A percentile compares a stretch with the other conserved stretches of the same genome.
phyloP scores from a whole-genome alignment of 2,888 invertebrate genomes.

The Tenodera sinensis region DNA sequence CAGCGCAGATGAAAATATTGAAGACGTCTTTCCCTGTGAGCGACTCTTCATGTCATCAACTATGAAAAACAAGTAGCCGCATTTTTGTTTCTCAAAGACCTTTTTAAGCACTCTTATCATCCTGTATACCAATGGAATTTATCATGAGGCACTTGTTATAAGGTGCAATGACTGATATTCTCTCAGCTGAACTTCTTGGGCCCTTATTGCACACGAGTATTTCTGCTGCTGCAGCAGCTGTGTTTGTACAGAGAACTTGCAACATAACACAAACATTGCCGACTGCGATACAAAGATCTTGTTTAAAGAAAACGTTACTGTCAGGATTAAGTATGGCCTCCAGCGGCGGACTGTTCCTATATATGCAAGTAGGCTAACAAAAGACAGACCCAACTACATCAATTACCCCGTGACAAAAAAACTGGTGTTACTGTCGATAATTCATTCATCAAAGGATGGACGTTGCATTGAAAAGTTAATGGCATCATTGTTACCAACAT shows the following conservation, averaged over 20 bases:
- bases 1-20: too few relatives aligned
- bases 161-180: too few relatives aligned
- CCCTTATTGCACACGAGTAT: background rate
- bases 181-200: background rate
- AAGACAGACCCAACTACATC: background rate
- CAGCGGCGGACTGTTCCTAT: background rate
- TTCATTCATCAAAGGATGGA: background rate
- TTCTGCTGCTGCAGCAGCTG: background rate
- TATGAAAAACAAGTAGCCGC: too few relatives aligned
- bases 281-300: background rate
- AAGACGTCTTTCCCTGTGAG: too few relatives aligned
- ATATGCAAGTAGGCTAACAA: background rate
- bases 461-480: background rate
- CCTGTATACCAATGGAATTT: too few relatives aligned
- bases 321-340: background rate
- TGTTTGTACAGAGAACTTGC: background rate
- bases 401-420: background rate
- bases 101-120: too few relatives aligned
- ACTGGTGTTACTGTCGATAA: background rate
- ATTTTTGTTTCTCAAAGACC: too few relatives aligned
- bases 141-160: too few relatives aligned
- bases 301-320: background rate
- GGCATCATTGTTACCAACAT: background rate
- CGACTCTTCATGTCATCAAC: too few relatives aligned
- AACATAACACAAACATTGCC: background rate